Percentiles rank a stretch among this genome's conserved stretches.
Evolutionary conservation across 2,888 invertebrate genomes (phyloP).

Genomic region (Athripsodes cinereus): DNA sequence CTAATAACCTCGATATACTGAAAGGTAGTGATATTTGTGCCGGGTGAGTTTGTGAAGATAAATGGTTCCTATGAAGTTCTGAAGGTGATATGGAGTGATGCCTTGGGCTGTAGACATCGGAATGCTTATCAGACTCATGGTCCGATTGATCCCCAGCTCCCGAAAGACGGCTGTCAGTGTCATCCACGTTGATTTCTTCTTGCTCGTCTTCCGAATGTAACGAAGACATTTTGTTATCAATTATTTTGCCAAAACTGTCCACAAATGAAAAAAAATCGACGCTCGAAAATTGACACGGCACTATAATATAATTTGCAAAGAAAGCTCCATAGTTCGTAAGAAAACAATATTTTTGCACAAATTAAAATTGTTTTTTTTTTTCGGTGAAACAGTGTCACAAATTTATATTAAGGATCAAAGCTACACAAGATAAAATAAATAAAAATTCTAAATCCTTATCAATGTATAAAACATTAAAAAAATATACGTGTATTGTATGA

Average conservation of each 20-base stretch:
- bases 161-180: conserved; percentile 58
- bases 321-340: no score
- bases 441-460: no score
- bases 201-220: conserved; percentile 58
- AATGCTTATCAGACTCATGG: conserved; percentile 50
- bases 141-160: conserved; percentile 47
- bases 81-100: conserved; percentile 44
- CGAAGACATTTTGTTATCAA: conserved; percentile 40
- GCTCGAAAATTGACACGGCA: no score
- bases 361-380: no score
- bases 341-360: no score
- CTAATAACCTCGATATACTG: conserved; percentile 74
- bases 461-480: no score
- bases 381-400: no score
- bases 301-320: no score
- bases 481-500: no score
- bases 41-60: conserved; percentile 47
- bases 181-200: conserved; percentile 61
- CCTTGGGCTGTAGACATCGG: conserved; percentile 47
- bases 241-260: neutral
- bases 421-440: no score
- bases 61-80: conserved; percentile 38
- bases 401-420: no score
- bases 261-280: no score
- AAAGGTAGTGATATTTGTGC: conserved; percentile 59